These are phyloP conservation scores for Tursiops truncatus DNA, from an alignment of 2,113 vertebrate genomes.

Conservation along the genomic window DNA sequence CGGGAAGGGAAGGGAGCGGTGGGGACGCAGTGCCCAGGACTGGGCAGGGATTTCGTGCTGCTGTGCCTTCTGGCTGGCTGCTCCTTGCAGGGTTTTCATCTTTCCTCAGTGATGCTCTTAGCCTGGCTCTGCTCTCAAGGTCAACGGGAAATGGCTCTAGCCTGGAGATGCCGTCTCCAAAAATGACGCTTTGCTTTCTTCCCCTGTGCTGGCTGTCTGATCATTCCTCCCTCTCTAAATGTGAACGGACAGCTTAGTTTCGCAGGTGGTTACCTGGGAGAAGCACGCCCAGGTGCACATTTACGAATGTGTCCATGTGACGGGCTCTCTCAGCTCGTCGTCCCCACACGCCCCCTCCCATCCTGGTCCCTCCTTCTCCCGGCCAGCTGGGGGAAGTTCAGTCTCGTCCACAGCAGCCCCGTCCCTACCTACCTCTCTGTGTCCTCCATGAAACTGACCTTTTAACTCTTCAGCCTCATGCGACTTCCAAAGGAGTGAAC, in stretches of 20 bases:
- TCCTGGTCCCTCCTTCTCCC: not conserved
- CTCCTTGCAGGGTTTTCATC: not conserved
- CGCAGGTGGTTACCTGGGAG: not conserved
- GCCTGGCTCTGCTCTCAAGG: not conserved
- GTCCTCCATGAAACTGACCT: fast-evolving
- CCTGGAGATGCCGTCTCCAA: not conserved
- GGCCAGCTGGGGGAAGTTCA: not conserved
- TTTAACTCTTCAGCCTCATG: not conserved
- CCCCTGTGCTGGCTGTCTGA: not conserved
- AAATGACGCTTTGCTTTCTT: not conserved
- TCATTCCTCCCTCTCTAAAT: not conserved
- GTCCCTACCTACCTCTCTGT: not conserved
- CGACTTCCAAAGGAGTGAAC: not conserved
- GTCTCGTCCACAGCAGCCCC: too few species aligned
- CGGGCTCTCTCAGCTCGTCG: too few species aligned
- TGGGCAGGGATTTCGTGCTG: not conserved
- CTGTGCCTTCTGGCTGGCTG: fast-evolving
- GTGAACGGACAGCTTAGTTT: not conserved
- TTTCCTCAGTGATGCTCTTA: not conserved
- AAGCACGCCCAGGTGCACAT: not conserved
- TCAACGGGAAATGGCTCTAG: not conserved
- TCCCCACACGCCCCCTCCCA: too few species aligned
- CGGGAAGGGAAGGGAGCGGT: fast-evolving
- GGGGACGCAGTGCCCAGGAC: fast-evolving
- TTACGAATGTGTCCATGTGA: not conserved